Base-by-base conservation (phyloP, 2,113 vertebrate species). In the Amazona vittata region DNA sequence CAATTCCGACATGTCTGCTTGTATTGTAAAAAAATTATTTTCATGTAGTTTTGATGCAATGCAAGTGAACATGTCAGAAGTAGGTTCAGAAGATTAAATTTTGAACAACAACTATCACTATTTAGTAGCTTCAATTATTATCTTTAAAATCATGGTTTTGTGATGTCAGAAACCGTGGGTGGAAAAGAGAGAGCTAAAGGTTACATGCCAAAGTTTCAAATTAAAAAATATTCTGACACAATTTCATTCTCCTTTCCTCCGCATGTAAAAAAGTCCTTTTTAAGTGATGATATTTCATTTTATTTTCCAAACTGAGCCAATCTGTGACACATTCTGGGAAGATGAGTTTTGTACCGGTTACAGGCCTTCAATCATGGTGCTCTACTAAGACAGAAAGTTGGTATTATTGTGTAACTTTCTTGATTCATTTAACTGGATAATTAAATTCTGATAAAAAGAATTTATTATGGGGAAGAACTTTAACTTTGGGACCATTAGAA, bases 361-460 rank as follows among this genome's bases (percentile, higher is more conserved):
- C 13, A 92, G 49, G 29, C 28, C 47, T 80, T 93, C 82, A 64
- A 67, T 37, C 74, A 15, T 9, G 47, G 37, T 80, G 10, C 46
- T 33, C 55, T 96, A 28, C 6, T 70, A 91, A 86, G 82, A 68
- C 37, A 73, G 77, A 93, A 97, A 92, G 55, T 62, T 46, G 16
- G 33, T 77, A 60, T 90, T 94, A 67, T 86, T 85, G n/a, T 74
- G 28, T 87, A 71, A 93, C 70, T 70, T 80, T 86, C 57, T 91
- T 94, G 46, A 26, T 84, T 90, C 76, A 65, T 91, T 96, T 93
- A 95, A 89, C 57, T 74, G 15, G 21, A 90, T 92, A 46, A 68
- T 85, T 88, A 62, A 90, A 94, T 92, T 90, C 77, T 96, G 50
- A 93, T 89, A 79, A 91, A 95, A 95, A 92, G 22, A 80, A 41